A percentile compares a stretch with the other conserved stretches of the same genome.
phyloP scores from a whole-genome alignment of 1,140 invertebrate genomes.

The Battus philenor region DNA sequence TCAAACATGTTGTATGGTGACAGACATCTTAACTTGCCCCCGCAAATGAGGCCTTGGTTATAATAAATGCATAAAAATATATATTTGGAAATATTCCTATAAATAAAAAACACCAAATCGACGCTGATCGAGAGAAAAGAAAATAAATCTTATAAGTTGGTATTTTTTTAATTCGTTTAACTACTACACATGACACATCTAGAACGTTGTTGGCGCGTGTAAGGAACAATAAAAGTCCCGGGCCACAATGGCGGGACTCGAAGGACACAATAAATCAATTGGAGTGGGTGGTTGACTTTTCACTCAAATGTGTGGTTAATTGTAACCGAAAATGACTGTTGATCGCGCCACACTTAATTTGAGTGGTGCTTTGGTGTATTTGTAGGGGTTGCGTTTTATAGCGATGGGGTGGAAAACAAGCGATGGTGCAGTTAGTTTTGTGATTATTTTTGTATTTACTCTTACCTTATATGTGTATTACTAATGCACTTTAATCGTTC shows the following conservation, averaged over 20 bases:
- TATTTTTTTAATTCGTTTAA: neutral
- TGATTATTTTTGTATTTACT: constrained; percentile 58
- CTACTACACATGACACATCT: neutral
- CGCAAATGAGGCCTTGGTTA: too few relatives aligned
- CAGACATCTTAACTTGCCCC: too few relatives aligned
- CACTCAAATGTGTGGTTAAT: constrained; percentile 76
- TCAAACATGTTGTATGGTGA: too few relatives aligned
- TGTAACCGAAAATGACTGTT: constrained; percentile 76
- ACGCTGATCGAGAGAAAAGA: too few relatives aligned
- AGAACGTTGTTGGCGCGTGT: constrained; percentile 19
- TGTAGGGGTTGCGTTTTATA: constrained; percentile 39
- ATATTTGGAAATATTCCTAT: too few relatives aligned
- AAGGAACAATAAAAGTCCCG: constrained; percentile 41
- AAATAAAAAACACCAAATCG: too few relatives aligned
- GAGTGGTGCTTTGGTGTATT: constrained; percentile 60
- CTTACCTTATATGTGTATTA: constrained; percentile 40
- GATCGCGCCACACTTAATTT: constrained; percentile 75
- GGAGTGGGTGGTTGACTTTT: constrained; percentile 76
- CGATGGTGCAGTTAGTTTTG: constrained; percentile 55
- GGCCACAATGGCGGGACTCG: constrained; percentile 67
- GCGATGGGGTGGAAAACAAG: constrained; percentile 41
- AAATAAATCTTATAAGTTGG: too few relatives aligned
- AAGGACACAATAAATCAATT: constrained; percentile 74
- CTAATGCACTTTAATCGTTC: constrained; percentile 26
- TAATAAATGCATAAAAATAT: too few relatives aligned